A percentile compares a stretch with the other conserved stretches of the same genome.
Conservation (phyloP, 2,888 invertebrate genomes). For the Bimastos eiseni region DNA sequence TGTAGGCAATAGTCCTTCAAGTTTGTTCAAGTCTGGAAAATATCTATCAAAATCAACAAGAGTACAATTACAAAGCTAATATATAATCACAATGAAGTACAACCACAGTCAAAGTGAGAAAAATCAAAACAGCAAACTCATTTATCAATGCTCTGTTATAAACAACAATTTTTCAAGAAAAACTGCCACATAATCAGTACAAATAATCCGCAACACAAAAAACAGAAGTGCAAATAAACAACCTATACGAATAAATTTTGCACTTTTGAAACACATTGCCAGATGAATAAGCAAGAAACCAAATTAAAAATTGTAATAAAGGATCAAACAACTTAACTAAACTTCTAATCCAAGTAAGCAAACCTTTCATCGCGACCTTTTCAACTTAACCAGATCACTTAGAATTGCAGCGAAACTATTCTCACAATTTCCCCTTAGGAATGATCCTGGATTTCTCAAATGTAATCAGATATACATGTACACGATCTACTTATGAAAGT, state of each 20-base stretch:
- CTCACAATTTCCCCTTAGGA: not conserved
- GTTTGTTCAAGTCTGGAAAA: conserved; percentile 7
- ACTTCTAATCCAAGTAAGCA: not conserved
- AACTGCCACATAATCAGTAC: conserved; percentile 13
- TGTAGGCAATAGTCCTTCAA: not conserved
- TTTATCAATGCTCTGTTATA: conserved; percentile 15
- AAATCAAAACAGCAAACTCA: conserved; percentile 15
- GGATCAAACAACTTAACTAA: not conserved
- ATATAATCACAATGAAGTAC: not conserved
- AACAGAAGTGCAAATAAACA: not conserved
- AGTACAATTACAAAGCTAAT: not conserved
- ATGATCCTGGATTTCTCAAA: not conserved
- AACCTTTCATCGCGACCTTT: not conserved
- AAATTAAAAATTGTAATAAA: not conserved
- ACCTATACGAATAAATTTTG: not conserved
- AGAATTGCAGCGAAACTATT: not conserved
- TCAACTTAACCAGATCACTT: not conserved
- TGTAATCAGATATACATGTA: no score
- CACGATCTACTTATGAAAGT: not conserved
- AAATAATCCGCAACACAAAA: conserved; percentile 3
- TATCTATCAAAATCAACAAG: conserved; percentile 19
- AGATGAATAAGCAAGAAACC: not conserved
- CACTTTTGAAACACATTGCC: not conserved
- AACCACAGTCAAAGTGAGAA: conserved; percentile 20
- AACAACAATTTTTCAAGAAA: conserved; percentile 1